These are phyloP conservation scores for Manis pentadactyla DNA, from an alignment of 2,797 vertebrate genomes.

Conservation along the genomic window DNA sequence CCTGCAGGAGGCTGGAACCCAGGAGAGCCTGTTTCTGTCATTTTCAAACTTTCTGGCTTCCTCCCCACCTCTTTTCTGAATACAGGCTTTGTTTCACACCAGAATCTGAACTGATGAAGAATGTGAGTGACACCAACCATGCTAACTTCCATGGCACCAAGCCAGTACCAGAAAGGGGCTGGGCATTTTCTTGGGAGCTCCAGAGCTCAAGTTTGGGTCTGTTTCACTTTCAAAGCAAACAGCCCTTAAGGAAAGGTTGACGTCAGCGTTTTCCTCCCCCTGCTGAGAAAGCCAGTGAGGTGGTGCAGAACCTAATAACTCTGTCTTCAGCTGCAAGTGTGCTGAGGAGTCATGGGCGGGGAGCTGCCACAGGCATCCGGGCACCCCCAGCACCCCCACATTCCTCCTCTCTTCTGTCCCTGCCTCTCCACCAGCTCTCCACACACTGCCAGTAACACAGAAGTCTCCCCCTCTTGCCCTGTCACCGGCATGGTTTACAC, in stretches of 20 bases:
- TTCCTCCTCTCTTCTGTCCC: too few relatives aligned
- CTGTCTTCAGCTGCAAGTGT: neutral
- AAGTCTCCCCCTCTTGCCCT: neutral
- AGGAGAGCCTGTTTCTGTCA: rapidly evolving
- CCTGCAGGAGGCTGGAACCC: neutral
- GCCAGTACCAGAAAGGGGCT: neutral
- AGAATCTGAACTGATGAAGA: neutral
- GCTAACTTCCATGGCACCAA: neutral
- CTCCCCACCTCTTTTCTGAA: neutral
- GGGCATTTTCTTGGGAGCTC: neutral
- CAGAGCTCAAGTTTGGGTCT: neutral
- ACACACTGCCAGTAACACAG: neutral
- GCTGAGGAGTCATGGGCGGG: too few relatives aligned
- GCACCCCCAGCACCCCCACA: too few relatives aligned
- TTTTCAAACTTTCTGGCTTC: neutral
- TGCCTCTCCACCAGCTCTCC: too few relatives aligned
- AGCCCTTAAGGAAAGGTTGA: neutral
- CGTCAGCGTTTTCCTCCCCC: neutral
- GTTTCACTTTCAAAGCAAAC: neutral
- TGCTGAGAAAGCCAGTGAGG: neutral
- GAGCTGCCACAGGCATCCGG: too few relatives aligned
- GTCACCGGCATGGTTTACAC: neutral
- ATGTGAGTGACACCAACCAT: neutral
- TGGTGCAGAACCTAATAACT: neutral
- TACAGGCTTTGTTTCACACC: neutral